A percentile compares a stretch with the other conserved stretches of the same genome.
These are phyloP conservation scores for Trinectes maculatus DNA, from an alignment of 2,113 vertebrate species.

Conservation along the genomic window DNA sequence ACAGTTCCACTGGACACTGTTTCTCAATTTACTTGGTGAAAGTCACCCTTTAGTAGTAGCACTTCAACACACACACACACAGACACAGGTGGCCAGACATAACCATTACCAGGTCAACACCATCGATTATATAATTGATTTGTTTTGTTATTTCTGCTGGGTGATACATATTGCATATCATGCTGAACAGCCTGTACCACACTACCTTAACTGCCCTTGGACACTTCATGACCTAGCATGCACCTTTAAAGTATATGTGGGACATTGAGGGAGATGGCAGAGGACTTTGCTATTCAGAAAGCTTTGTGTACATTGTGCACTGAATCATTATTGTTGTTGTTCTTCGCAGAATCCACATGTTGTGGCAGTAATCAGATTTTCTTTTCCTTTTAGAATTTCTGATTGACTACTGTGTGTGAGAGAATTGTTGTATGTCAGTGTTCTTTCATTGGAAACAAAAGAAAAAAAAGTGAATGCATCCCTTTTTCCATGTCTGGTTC, in stretches of 20 bases:
- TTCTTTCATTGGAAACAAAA: slow-evolving; percentile 18
- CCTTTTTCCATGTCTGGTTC: neutral
- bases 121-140: too few species aligned
- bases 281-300: neutral
- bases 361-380: slow-evolving; percentile 12
- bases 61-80: too few species aligned
- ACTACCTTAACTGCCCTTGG: slow-evolving; percentile 50
- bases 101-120: too few species aligned
- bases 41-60: too few species aligned
- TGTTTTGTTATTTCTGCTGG: too few species aligned
- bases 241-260: slow-evolving; percentile 17
- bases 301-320: slow-evolving; percentile 23
- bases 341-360: slow-evolving; percentile 31
- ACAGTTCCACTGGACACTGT: too few species aligned
- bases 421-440: neutral
- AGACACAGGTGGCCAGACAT: too few species aligned
- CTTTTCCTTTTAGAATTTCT: neutral
- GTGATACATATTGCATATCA: too few species aligned
- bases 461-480: slow-evolving; percentile 3
- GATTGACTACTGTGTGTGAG: neutral
- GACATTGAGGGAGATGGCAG: neutral
- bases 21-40: too few species aligned
- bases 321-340: slow-evolving; percentile 31
- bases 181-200: slow-evolving; percentile 29
- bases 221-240: slow-evolving; percentile 44